Evolutionary conservation across 2,113 vertebrate genomes (phyloP).

Genomic region (Apeltes quadracus): DNA sequence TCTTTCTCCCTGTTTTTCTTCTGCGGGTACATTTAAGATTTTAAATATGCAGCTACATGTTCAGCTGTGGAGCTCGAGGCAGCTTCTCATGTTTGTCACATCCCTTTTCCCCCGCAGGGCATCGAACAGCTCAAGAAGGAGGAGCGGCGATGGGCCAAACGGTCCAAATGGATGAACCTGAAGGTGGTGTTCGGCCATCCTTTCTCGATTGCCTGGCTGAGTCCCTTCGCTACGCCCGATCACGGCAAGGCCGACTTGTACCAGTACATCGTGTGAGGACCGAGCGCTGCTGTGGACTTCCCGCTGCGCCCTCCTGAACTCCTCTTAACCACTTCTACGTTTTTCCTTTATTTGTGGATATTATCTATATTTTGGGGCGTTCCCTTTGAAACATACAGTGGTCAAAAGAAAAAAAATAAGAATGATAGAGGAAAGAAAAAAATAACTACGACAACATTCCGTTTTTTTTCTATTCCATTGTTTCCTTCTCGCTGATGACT

Average conservation of each 20-base stretch:
- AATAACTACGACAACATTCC: not conserved
- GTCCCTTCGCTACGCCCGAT: conserved; percentile 92
- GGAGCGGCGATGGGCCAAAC: conserved; percentile 97
- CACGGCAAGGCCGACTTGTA: conserved; percentile 95
- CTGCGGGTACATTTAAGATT: not conserved
- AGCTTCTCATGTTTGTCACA: not conserved
- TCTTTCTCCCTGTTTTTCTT: not conserved
- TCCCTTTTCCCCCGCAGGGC: conserved; percentile 88
- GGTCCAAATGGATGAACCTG: conserved; percentile 99
- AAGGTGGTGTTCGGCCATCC: conserved; percentile 98
- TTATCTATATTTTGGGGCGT: conserved; percentile 47
- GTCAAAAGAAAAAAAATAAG: not conserved
- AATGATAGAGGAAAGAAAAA: not conserved
- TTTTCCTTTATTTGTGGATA: conserved; percentile 32
- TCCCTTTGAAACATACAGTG: conserved; percentile 3
- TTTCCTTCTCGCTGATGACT: conserved; percentile 46
- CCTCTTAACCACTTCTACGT: conserved; percentile 31
- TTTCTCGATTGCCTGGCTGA: conserved; percentile 96
- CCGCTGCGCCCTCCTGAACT: conserved; percentile 15
- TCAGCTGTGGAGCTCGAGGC: not conserved
- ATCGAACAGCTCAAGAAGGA: conserved; percentile 99
- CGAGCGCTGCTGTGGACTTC: conserved; percentile 28
- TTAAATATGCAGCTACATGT: not conserved
- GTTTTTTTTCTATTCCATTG: conserved; percentile 10
- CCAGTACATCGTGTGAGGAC: conserved; percentile 95